These are phyloP conservation scores for Bubo bubo DNA, from an alignment of 2,113 vertebrate genomes.

Conservation along the genomic window DNA sequence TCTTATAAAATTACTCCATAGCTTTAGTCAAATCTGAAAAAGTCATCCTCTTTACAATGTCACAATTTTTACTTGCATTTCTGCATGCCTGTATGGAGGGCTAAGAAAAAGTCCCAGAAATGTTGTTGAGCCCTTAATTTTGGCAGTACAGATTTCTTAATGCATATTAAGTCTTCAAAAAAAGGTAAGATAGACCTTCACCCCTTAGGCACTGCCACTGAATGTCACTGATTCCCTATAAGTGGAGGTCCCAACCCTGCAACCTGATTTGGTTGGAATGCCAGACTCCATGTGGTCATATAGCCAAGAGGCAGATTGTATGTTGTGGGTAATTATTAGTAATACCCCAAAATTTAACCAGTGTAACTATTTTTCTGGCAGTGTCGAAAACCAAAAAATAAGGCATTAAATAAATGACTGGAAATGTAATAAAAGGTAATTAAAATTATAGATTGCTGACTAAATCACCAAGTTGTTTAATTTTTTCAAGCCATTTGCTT, in stretches of 20 bases:
- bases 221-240: not conserved
- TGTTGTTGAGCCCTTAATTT: not conserved
- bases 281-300: not conserved
- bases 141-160: not conserved
- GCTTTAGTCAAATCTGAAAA: not conserved
- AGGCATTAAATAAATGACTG: not conserved
- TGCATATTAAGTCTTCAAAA: not conserved
- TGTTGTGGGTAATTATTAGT: not conserved
- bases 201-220: not conserved
- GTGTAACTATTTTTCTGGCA: not conserved
- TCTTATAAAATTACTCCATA: not conserved
- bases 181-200: not conserved
- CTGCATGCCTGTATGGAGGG: not conserved
- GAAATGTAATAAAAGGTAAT: constrained; percentile 19
- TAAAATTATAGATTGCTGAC: constrained; percentile 18
- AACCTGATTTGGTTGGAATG: not conserved
- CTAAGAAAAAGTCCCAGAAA: not conserved
- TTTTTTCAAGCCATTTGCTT: constrained; percentile 79
- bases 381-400: not conserved
- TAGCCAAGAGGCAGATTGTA: not conserved
- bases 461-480: constrained; percentile 10
- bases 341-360: not conserved
- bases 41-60: not conserved
- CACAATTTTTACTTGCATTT: not conserved
- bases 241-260: not conserved